A percentile compares a stretch with the other conserved stretches of the same genome.
These are phyloP conservation scores for Podilymbus podiceps DNA, from an alignment of 2,113 vertebrate genomes.

Conservation along the genomic window DNA sequence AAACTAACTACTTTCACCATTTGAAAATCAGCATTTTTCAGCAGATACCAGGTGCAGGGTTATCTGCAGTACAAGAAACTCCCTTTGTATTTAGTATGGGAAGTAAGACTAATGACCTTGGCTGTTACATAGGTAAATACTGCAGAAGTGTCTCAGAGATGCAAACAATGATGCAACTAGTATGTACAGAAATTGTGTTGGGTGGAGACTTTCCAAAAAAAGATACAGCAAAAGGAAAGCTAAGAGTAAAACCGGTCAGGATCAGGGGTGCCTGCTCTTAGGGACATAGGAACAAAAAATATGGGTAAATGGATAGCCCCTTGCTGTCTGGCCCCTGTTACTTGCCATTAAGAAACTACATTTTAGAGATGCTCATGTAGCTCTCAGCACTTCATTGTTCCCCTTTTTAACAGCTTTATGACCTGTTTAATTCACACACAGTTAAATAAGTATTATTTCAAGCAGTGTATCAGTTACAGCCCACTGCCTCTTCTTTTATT, in stretches of 20 bases:
- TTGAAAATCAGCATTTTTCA: constrained; percentile 47
- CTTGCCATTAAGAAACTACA: not conserved
- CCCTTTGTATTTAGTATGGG: not conserved
- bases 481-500: constrained; percentile 40
- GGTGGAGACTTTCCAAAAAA: not conserved
- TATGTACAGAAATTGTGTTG: not conserved
- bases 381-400: not conserved
- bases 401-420: constrained; percentile 36
- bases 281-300: not conserved
- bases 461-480: constrained; percentile 51
- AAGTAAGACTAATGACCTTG: not conserved
- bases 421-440: constrained; percentile 40
- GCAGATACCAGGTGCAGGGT: constrained; percentile 46
- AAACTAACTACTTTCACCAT: not conserved
- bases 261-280: not conserved
- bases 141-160: not conserved
- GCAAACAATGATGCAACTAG: not conserved
- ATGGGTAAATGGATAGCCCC: not conserved
- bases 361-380: not conserved
- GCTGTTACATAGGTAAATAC: not conserved
- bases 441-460: constrained; percentile 47
- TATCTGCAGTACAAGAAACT: constrained; percentile 49
- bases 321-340: not conserved
- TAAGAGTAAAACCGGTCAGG: not conserved
- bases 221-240: not conserved